These are phyloP conservation scores for Drosophila quasianomalipes DNA, from an alignment of 2,888 invertebrate species.

Conservation along the genomic window DNA sequence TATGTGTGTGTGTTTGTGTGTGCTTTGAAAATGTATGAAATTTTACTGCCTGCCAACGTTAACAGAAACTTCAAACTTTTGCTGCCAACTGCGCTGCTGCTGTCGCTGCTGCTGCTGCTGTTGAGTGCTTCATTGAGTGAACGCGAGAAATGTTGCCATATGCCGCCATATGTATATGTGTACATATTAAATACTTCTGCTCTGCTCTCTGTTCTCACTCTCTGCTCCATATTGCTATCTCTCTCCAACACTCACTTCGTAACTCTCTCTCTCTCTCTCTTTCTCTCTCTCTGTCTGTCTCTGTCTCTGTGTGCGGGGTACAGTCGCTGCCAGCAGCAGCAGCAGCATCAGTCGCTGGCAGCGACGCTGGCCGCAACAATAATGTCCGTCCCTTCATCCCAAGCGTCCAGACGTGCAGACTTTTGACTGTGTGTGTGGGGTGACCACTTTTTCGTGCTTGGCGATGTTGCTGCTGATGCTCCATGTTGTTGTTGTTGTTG, in stretches of 20 bases:
- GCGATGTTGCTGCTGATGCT: slow-evolving; percentile 50
- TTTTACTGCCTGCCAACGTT: slow-evolving; percentile 69
- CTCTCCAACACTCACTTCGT: background rate
- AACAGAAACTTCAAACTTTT: slow-evolving; percentile 65
- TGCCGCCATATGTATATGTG: slow-evolving; percentile 73
- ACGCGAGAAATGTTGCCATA: slow-evolving; percentile 77
- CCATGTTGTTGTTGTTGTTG: slow-evolving; percentile 29
- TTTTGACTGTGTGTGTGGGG: slow-evolving; percentile 78
- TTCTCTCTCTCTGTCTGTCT: slow-evolving; percentile 15
- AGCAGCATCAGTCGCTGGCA: slow-evolving; percentile 42
- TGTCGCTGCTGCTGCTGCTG: slow-evolving; percentile 30
- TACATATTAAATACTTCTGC: slow-evolving; percentile 42
- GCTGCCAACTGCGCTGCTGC: slow-evolving; percentile 18
- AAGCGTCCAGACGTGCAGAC: slow-evolving; percentile 76
- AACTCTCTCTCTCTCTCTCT: slow-evolving; percentile 7
- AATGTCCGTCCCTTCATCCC: slow-evolving; percentile 68
- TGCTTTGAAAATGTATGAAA: slow-evolving; percentile 64
- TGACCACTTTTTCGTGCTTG: slow-evolving; percentile 78
- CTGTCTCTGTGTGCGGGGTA: slow-evolving; percentile 62
- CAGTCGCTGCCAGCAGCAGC: slow-evolving; percentile 70
- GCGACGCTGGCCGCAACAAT: slow-evolving; percentile 58
- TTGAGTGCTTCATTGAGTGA: slow-evolving; percentile 60
- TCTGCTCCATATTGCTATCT: slow-evolving; percentile 23
- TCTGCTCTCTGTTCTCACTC: slow-evolving; percentile 42
- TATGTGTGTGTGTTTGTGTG: slow-evolving; percentile 27